Evolutionary conservation across 2,797 vertebrate genomes (phyloP), one percentile per base, ranked within the genome.

Genomic region (Serranus cabrilla): DNA sequence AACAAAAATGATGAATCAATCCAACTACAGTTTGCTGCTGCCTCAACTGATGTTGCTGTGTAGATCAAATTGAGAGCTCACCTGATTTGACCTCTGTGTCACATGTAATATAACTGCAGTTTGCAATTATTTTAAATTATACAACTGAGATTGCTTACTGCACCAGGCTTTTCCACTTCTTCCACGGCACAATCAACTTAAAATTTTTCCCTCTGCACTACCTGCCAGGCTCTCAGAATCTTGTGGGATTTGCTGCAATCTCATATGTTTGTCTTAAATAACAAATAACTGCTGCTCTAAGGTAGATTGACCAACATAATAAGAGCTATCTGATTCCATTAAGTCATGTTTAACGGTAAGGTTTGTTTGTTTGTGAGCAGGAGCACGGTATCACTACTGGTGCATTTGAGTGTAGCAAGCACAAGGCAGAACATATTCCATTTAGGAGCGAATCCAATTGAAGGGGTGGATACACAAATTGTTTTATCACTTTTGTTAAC

Each of bases 71-170:
- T 10, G 27, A 25, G 39, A 40, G 1, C 23, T 57, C 0, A 0
- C 13, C 2, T 60, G 37, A 59, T 34, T 34, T 34, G 34, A 34
- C 34, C 34, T 34, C 34, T 34, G 34, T 34, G 34, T 34, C 13
- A 64, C 42, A 61, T 8, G 17, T 37, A 37, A 42, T 31, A 52
- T 52, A 52, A 45, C 31, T 40, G 11, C n/a, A 57, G n/a, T 13
- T 68, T 46, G 21, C 13, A 60, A 40, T 43, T 25, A 52, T 59
- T 61, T 56, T 31, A 13, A 67, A 39, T 46, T 16, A 50, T 13
- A 65, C 37, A 52, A 37, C 34, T 34, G 34, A 34, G 34, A 34
- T 34, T 34, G 34, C 34, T 34, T 34, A 39, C 40, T 23, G 34
- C 34, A 34, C 27, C 27, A 27, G 27, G 27, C 27, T 27, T 27